Evolutionary conservation across 2,888 invertebrate species (phyloP).

Genomic region (Aproaerema taeniolella): DNA sequence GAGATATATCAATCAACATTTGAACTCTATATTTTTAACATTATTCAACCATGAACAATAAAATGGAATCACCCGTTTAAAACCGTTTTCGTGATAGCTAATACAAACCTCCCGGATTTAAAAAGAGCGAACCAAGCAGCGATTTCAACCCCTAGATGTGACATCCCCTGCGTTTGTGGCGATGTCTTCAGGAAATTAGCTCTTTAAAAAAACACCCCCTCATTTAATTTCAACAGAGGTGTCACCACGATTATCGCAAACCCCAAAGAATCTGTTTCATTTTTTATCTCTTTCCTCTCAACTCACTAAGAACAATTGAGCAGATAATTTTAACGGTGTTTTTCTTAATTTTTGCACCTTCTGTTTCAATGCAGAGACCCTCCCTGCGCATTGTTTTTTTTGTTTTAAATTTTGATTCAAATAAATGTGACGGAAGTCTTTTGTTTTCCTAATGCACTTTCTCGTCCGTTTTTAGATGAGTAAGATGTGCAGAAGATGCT

Average conservation of each 20-base stretch:
- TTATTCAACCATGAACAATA: no score
- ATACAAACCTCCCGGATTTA: no score
- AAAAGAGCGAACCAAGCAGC: constrained; percentile 1
- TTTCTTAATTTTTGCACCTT: constrained; percentile 31
- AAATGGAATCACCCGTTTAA: no score
- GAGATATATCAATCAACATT: no score
- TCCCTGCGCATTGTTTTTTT: constrained; percentile 31
- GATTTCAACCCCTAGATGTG: constrained; percentile 2
- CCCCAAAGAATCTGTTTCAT: constrained; percentile 32
- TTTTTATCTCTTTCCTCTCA: constrained; percentile 17
- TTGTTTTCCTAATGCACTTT: no score
- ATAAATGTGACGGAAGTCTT: no score
- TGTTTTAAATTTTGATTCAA: constrained; percentile 23
- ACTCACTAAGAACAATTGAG: constrained; percentile 33
- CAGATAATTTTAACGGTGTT: constrained; percentile 33
- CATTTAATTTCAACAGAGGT: constrained; percentile 25
- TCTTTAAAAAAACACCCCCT: constrained; percentile 39
- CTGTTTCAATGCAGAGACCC: constrained; percentile 26
- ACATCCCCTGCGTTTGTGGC: constrained; percentile 7
- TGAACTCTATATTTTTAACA: no score
- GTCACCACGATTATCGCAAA: constrained; percentile 38
- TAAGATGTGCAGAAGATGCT: no score
- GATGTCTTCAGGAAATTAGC: constrained; percentile 47
- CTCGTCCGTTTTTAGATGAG: constrained; percentile 6
- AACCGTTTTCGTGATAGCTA: no score